A percentile compares a stretch with the other conserved stretches of the same genome.
phyloP scores from a whole-genome alignment of 2,797 vertebrate genomes.

The Molossus molossus region DNA sequence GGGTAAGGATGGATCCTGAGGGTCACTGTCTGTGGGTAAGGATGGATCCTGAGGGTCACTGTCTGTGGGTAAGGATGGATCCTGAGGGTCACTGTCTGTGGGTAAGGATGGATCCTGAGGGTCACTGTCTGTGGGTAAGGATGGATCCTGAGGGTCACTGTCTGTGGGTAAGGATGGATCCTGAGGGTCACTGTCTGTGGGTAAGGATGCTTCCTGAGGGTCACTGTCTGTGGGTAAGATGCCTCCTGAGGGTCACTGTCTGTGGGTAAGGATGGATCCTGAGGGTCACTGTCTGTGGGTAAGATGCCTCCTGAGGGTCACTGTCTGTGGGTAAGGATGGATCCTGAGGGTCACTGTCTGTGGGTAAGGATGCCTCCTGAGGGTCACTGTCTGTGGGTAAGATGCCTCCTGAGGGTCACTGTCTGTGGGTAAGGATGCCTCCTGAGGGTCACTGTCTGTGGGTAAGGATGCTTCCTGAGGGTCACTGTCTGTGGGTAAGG shows the following conservation, averaged over 20 bases:
- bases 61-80: background rate
- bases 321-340: too few relatives aligned
- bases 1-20: background rate
- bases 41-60: background rate
- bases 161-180: too few relatives aligned
- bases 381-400: too few relatives aligned
- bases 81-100: background rate
- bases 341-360: background rate
- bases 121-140: background rate
- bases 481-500: too few relatives aligned
- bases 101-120: too few relatives aligned
- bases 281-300: background rate
- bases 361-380: background rate
- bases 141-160: background rate
- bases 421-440: too few relatives aligned
- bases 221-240: background rate
- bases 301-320: background rate
- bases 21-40: background rate
- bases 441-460: rapidly evolving
- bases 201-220: too few relatives aligned
- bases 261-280: background rate
- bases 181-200: too few relatives aligned
- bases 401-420: too few relatives aligned
- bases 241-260: background rate
- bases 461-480: background rate